phyloP scores from a whole-genome alignment of 2,888 invertebrate genomes.

The Anticlea derivata region DNA sequence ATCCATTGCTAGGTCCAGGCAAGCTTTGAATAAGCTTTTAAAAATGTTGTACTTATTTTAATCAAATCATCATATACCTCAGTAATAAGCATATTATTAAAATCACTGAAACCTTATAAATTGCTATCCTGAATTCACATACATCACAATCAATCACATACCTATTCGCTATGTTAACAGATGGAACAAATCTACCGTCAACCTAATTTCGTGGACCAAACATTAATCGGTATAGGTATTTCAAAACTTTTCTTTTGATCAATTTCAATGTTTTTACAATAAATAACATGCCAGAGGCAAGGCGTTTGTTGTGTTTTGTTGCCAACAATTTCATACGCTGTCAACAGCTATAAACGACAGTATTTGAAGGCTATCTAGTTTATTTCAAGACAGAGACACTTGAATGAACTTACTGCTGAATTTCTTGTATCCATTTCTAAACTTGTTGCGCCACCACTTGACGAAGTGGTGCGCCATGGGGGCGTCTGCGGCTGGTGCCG shows the following conservation, averaged over 20 bases:
- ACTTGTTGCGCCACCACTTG: conserved; percentile 90
- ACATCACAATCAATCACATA: too few relatives aligned
- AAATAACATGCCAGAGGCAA: conserved; percentile 25
- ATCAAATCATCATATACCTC: too few relatives aligned
- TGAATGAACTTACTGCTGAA: conserved; percentile 85
- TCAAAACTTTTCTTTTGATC: background rate
- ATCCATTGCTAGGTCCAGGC: background rate
- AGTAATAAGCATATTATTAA: too few relatives aligned
- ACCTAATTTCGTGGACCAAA: background rate
- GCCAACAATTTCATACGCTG: conserved; percentile 33
- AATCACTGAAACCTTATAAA: too few relatives aligned
- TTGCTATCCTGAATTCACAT: too few relatives aligned
- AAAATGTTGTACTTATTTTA: background rate
- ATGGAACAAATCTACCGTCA: background rate
- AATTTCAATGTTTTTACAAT: conserved; percentile 4
- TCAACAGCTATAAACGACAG: conserved; percentile 24
- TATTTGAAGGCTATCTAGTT: conserved; percentile 34
- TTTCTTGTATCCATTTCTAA: conserved; percentile 89
- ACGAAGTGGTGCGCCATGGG: conserved; percentile 90
- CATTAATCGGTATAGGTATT: background rate
- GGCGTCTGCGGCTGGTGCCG: conserved; percentile 83
- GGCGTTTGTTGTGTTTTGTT: conserved; percentile 34
- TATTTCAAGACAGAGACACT: conserved; percentile 28
- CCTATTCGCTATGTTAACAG: too few relatives aligned
- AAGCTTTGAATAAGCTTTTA: background rate